A percentile compares a stretch with the other conserved stretches of the same genome.
These are phyloP conservation scores for Zaprionus davidi DNA, from an alignment of 1,140 invertebrate species.

Conservation along the genomic window DNA sequence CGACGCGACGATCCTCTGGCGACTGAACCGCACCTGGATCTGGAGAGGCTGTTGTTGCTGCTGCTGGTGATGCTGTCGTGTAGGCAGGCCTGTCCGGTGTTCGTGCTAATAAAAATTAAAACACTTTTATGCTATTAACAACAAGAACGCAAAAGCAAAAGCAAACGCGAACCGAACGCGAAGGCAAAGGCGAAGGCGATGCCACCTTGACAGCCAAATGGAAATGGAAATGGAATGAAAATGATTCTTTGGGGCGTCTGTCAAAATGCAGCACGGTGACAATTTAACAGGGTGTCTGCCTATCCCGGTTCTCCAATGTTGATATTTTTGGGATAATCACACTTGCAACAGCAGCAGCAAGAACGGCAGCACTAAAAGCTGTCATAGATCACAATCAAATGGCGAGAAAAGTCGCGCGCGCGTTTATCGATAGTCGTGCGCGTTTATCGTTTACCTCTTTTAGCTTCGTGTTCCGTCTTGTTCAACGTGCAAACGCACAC, in stretches of 20 bases:
- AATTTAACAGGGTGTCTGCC: conserved; percentile 46
- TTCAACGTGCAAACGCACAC: conserved; percentile 78
- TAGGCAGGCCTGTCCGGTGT: conserved; percentile 48
- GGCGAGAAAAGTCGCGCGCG: conserved; percentile 40
- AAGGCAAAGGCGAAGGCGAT: conserved; percentile 35
- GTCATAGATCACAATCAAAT: conserved; percentile 41
- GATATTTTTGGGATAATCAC: conserved; percentile 41
- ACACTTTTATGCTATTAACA: conserved; percentile 80
- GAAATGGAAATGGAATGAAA: conserved; percentile 4
- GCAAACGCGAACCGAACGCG: conserved; percentile 54
- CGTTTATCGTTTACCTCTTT: conserved; percentile 36
- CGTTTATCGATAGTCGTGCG: conserved; percentile 28
- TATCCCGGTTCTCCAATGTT: conserved; percentile 10
- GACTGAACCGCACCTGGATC: conserved; percentile 50
- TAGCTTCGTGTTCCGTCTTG: conserved; percentile 57
- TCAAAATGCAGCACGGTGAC: conserved; percentile 52
- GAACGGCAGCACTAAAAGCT: conserved; percentile 26
- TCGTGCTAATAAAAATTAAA: conserved; percentile 82
- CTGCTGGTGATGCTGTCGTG: conserved; percentile 31
- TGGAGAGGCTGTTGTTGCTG: not conserved
- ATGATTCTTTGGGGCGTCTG: conserved; percentile 43
- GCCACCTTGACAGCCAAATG: conserved; percentile 37
- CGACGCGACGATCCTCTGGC: conserved; percentile 58
- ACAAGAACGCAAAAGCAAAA: conserved; percentile 60
- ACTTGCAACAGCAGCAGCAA: conserved; percentile 3